Percentiles rank a stretch among this genome's conserved stretches.
phyloP scores from a whole-genome alignment of 2,888 invertebrate genomes.

The Cerceris rybyensis region DNA sequence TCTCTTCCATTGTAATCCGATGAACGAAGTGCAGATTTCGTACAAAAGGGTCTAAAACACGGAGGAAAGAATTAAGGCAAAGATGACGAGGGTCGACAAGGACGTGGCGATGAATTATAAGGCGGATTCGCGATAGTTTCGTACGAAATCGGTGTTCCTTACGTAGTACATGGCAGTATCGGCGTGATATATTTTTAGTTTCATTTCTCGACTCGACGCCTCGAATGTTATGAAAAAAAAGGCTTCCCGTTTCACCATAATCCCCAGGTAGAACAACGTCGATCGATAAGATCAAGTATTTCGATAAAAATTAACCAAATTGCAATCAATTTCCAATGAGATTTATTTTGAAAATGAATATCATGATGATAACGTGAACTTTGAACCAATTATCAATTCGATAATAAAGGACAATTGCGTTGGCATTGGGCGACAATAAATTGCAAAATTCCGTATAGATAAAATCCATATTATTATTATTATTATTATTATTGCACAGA shows the following conservation, averaged over 20 bases:
- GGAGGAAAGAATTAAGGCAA: not conserved
- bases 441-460: constrained; percentile 41
- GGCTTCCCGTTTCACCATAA: constrained; percentile 7
- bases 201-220: constrained; percentile 22
- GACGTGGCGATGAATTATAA: constrained; percentile 46
- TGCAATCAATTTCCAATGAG: too few relatives aligned
- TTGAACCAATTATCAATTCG: too few relatives aligned
- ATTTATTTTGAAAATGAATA: too few relatives aligned
- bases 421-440: constrained; percentile 50
- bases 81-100: constrained; percentile 6
- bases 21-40: not conserved
- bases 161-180: constrained; percentile 78
- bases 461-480: constrained; percentile 52
- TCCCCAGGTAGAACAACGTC: constrained; percentile 4
- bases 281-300: not conserved
- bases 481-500: constrained; percentile 53
- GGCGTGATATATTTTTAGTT: constrained; percentile 73
- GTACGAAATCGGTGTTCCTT: constrained; percentile 73
- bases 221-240: constrained; percentile 23
- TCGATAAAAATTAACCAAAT: not conserved
- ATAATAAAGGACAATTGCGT: not conserved
- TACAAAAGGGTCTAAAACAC: not conserved
- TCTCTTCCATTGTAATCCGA: not conserved
- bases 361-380: too few relatives aligned
- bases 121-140: constrained; percentile 65